Evolutionary conservation across 2,113 vertebrate genomes (phyloP), one percentile per base, ranked within the genome.

Genomic region (Notothenia coriiceps): DNA sequence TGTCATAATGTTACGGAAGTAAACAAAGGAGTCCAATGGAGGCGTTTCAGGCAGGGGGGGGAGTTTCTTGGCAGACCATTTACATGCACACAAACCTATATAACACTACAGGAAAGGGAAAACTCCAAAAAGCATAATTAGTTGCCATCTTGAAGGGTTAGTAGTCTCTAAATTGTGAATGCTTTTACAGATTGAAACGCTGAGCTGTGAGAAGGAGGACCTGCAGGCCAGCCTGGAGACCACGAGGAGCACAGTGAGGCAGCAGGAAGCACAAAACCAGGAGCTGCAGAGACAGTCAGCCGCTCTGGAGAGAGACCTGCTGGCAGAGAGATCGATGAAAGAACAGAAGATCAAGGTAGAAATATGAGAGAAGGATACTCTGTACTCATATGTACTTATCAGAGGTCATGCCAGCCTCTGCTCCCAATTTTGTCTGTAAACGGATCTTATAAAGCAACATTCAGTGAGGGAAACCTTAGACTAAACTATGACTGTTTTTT

Each of bases 281-380:
- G 98, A 99, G 79, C 84, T 93, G 9, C 96, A 96, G 65, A 97
- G 63, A 91, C 94, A 95, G 22, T 95, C 95, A 77, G 85, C 90
- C 71, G 88, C 88, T 67, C 73, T 93, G 57, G 98, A 98, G 29
- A 96, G 94, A 92, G 97, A 99, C 46, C 88, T 99, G 18, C 94
- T 98, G 91, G 89, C 95, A 35, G 97, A 98, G 89, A 96, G 92
- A 83, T 83, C 96, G 71, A 87, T 98, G 35, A 98, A 96, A 88
- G 97, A 99, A 20, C 97, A 98, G 85, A 98, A 97, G 80, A 93
- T 94, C 35, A 98, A 98, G 97, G 98, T 99, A 95, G 43, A 80
- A 47, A 70, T 67, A 7, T 44, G 47, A 75, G 8, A 40, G 49
- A 46, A 54, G 7, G 11, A 77, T 10, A 3, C 11, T 56, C 35